Evolutionary conservation across 2,797 vertebrate genomes (phyloP).

Genomic region (Echiichthys vipera): DNA sequence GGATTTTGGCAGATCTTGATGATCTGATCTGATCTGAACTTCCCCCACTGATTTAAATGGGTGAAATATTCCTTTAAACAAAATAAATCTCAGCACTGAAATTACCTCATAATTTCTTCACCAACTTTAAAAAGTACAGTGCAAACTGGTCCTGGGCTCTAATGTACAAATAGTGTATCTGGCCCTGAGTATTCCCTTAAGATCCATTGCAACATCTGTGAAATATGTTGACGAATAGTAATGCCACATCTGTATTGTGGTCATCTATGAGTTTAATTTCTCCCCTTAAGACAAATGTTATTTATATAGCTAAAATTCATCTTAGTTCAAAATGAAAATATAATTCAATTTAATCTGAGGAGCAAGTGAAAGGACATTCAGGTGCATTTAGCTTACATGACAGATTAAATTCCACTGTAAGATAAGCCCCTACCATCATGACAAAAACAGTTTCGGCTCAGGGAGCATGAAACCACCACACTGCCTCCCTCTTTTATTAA

Average conservation of each 20-base stretch:
- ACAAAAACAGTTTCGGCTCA: constrained; percentile 49
- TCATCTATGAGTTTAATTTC: too few relatives aligned
- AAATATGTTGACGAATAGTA: not conserved
- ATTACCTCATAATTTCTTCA: not conserved
- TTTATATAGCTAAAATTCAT: not conserved
- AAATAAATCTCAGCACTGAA: not conserved
- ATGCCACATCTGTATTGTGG: not conserved
- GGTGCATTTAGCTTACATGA: not conserved
- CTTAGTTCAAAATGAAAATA: not conserved
- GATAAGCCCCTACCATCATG: constrained; percentile 24
- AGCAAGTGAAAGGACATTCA: not conserved
- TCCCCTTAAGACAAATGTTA: too few relatives aligned
- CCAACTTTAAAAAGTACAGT: not conserved
- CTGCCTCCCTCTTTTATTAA: constrained; percentile 40
- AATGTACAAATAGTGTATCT: not conserved
- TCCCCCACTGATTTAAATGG: too few relatives aligned
- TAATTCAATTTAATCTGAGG: not conserved
- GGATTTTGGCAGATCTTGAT: too few relatives aligned
- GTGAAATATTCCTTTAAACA: too few relatives aligned
- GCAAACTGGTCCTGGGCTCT: not conserved
- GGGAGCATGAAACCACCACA: constrained; percentile 48
- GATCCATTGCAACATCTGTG: constrained; percentile 13
- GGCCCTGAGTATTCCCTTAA: not conserved
- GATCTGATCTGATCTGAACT: too few relatives aligned
- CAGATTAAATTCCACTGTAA: constrained; percentile 10